Conservation (phyloP, 2,797 vertebrate species). For the Tokudaia muenninki region DNA sequence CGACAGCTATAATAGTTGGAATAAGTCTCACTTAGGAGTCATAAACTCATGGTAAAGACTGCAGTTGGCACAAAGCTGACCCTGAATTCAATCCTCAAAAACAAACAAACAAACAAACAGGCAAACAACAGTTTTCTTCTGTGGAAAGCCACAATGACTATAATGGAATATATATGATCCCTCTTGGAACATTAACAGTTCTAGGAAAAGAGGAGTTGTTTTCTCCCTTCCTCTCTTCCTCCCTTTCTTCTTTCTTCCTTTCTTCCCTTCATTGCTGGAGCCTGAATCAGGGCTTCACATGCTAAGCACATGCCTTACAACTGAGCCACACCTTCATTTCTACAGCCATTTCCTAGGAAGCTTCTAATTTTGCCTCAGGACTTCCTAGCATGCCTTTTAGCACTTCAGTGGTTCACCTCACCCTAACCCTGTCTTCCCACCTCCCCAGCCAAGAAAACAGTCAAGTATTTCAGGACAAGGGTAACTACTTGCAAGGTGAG, state of each 20-base stretch:
- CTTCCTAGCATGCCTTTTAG: neutral
- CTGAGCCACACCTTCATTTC: neutral
- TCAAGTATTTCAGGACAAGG: neutral
- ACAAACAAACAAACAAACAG: neutral
- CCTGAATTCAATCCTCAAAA: neutral
- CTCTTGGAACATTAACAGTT: neutral
- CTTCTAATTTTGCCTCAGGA: neutral
- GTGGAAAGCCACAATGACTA: neutral
- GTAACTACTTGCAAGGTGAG: neutral
- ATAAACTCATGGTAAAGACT: neutral
- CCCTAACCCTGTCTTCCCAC: too few relatives aligned
- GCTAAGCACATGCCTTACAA: neutral
- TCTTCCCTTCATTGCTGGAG: neutral
- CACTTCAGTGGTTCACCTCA: neutral
- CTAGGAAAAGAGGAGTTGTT: neutral
- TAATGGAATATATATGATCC: neutral
- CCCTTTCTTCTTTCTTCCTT: neutral
- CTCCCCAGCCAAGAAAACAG: slow-evolving; percentile 87
- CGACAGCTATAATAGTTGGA: neutral
- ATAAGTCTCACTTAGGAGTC: neutral
- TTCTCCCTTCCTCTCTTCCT: neutral
- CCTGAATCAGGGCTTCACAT: neutral
- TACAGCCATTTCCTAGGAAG: neutral
- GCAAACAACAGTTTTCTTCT: neutral
- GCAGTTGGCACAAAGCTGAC: neutral